These are phyloP conservation scores for Euura lappo DNA, from an alignment of 1,140 invertebrate species.

Conservation along the genomic window DNA sequence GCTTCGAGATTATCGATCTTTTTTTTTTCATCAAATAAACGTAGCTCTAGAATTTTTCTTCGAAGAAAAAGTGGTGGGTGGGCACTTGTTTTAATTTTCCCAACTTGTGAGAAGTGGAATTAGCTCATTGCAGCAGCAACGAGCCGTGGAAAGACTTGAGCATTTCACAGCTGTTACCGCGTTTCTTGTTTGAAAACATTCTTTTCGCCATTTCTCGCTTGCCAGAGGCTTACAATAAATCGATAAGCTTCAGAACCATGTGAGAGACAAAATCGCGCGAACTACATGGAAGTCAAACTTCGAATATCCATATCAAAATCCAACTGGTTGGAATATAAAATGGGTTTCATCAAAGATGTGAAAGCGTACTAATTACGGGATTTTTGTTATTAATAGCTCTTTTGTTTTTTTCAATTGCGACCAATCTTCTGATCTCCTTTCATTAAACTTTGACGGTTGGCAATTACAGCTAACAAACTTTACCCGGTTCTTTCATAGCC, in stretches of 20 bases:
- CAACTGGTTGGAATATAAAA: not conserved
- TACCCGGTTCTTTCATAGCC: not conserved
- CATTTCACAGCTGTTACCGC: not conserved
- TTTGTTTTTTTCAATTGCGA: conserved; percentile 3
- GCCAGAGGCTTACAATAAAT: not conserved
- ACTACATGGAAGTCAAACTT: not conserved
- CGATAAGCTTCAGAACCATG: not conserved
- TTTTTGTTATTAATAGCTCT: not conserved
- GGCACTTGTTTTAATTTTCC: not conserved
- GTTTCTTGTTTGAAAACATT: not conserved
- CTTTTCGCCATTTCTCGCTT: not conserved
- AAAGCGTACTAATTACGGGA: not conserved
- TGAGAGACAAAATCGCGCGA: not conserved
- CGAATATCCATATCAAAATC: not conserved
- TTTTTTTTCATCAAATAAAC: not conserved
- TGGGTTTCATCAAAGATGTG: not conserved
- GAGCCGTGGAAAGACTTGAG: not conserved
- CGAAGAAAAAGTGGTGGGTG: not conserved
- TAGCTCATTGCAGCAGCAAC: conserved; percentile 4
- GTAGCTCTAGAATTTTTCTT: not conserved
- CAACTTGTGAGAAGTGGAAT: conserved; percentile 1
- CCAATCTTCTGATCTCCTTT: not conserved
- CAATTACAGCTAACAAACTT: not conserved
- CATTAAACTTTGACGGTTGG: not conserved
- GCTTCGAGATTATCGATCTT: no score